Base-by-base conservation (phyloP, 2,888 invertebrate genomes). In the Dryadula phaetusa region DNA sequence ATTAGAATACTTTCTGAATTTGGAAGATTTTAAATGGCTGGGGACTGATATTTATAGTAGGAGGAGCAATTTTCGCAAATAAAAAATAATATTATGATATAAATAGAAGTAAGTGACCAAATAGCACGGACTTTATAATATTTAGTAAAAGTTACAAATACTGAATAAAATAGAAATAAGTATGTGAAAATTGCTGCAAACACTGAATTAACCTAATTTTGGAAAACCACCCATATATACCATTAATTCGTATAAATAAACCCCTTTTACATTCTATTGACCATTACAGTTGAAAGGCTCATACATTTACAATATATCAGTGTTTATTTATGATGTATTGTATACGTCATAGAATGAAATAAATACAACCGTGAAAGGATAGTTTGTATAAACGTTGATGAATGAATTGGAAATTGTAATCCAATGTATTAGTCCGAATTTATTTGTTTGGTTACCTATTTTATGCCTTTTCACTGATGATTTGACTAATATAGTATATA, bases 201-300 rank as follows among this genome's bases (percentile, higher is more conserved):
- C n/a, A n/a, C n/a, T n/a, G n/a, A n/a, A n/a, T n/a, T n/a, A n/a
- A n/a, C n/a, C n/a, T n/a, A n/a, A n/a, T n/a, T n/a, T n/a, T n/a
- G n/a, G n/a, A n/a, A n/a, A n/a, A n/a, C n/a, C n/a, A n/a, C n/a
- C n/a, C n/a, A n/a, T n/a, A n/a, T n/a, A n/a, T n/a, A n/a, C n/a
- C n/a, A n/a, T n/a, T n/a, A 37, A 28, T 3, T 18, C 42, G 6
- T 16, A 46, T 18, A 60, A 32, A 60, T 42, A 46, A 18, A 32
- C 16, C 28, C n/a, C 14, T 60, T 60, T 44, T 42, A 42, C 16
- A 60, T 60, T 60, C 60, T 32, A 60, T 60, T 60, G 60, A n/a
- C 18, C 44, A 42, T 60, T 42, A 60, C 25, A 8, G 44, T 42
- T 44, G 58, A 60, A 60, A 60, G 12, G 25, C 42, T 60, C 60